These are phyloP conservation scores for Bombus confusus DNA, from an alignment of 1,140 invertebrate genomes.

Conservation along the genomic window DNA sequence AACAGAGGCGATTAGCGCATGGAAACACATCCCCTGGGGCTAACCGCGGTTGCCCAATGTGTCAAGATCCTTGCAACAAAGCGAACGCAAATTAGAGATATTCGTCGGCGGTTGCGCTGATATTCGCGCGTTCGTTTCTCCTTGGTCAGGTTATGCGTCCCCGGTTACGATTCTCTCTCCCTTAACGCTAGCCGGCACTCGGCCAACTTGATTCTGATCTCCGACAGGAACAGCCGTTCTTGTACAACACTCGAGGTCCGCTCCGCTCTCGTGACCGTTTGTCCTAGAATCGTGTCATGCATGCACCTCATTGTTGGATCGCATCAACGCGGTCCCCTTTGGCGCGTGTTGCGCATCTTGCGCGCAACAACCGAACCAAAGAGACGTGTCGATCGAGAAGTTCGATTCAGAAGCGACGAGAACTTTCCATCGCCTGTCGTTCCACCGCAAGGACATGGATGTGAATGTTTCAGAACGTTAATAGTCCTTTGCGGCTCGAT, in stretches of 20 bases:
- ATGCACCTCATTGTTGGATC: conserved; percentile 29
- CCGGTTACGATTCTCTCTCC: background rate
- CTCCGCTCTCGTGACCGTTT: conserved; percentile 49
- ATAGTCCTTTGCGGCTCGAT: background rate
- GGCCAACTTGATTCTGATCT: conserved; percentile 53
- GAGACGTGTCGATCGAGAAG: conserved; percentile 9
- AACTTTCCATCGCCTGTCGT: background rate
- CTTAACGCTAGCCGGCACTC: background rate
- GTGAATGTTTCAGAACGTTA: background rate
- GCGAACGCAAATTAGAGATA: conserved; percentile 13
- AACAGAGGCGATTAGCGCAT: background rate
- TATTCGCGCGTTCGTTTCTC: background rate
- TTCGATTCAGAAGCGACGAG: background rate
- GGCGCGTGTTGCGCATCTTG: conserved; percentile 4
- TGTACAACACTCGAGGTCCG: conserved; percentile 24
- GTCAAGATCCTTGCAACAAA: background rate
- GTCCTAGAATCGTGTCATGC: conserved; percentile 54
- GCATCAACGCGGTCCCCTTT: conserved; percentile 5
- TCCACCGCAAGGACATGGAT: background rate
- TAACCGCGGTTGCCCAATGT: background rate
- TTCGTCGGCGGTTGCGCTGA: background rate
- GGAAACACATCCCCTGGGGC: background rate
- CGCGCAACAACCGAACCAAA: too few species aligned
- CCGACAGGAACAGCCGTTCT: conserved; percentile 43
- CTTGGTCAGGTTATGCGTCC: conserved; percentile 11